These are phyloP conservation scores for Ditylenchus dipsaci DNA, from an alignment of 1,140 invertebrate genomes.

Conservation along the genomic window DNA sequence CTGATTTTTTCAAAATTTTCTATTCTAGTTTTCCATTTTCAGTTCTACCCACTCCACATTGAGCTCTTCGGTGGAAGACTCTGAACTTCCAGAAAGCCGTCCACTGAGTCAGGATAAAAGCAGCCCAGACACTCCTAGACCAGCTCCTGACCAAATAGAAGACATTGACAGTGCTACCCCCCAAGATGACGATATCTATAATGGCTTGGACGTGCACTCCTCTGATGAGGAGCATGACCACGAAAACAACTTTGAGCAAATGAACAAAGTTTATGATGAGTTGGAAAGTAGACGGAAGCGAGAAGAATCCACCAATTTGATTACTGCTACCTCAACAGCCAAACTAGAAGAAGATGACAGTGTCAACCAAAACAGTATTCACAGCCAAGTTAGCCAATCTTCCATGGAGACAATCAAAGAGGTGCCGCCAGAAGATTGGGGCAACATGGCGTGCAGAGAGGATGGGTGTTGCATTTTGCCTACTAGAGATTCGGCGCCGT, in stretches of 20 bases:
- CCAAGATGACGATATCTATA: background rate
- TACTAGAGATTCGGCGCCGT: too few relatives aligned
- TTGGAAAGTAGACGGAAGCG: background rate
- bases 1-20: too few relatives aligned
- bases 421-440: too few relatives aligned
- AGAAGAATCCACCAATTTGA: background rate
- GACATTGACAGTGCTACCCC: background rate
- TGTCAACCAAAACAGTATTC: background rate
- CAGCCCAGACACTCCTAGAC: background rate
- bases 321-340: background rate
- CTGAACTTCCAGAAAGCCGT: background rate
- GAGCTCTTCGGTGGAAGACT: background rate
- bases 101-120: background rate
- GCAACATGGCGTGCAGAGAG: too few relatives aligned
- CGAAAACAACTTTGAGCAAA: background rate
- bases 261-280: background rate
- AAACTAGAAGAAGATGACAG: background rate
- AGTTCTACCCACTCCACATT: background rate
- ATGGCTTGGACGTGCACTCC: background rate
- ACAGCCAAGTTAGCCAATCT: too few relatives aligned
- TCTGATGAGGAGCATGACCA: background rate
- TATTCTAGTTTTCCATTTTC: background rate
- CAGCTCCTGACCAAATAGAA: background rate
- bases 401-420: too few relatives aligned
- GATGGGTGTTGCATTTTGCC: too few relatives aligned